Evolutionary conservation across 2,797 vertebrate species (phyloP).

Genomic region (Anguilla marmorata): DNA sequence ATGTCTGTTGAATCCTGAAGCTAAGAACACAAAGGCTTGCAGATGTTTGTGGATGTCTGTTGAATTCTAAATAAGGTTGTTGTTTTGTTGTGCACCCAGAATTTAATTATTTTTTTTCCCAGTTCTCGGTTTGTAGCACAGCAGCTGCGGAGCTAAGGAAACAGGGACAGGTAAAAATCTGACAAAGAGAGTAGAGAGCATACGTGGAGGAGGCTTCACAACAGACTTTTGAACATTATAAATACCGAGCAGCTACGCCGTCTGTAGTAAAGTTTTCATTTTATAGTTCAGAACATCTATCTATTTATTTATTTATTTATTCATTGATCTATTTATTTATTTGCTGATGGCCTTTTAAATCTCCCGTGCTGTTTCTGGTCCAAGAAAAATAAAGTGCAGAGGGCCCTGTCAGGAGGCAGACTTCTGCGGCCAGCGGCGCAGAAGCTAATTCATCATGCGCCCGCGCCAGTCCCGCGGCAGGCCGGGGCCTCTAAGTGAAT

Average conservation of each 20-base stretch:
- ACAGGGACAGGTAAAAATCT: not conserved
- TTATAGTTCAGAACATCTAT: not conserved
- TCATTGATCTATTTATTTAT: not conserved
- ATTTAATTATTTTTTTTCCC: not conserved
- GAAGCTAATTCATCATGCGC: not conserved
- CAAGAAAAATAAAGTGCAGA: not conserved
- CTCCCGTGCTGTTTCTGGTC: not conserved
- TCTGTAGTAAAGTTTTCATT: not conserved
- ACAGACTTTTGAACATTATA: not conserved
- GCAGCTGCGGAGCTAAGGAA: not conserved
- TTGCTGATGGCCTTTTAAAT: not conserved
- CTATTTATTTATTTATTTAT: not conserved
- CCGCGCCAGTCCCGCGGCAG: not conserved
- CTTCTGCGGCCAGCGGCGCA: not conserved
- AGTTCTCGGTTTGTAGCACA: not conserved
- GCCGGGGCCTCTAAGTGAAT: conserved; percentile 55
- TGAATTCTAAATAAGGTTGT: not conserved
- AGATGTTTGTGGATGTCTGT: not conserved
- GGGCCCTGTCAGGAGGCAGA: not conserved
- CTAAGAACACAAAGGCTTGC: not conserved
- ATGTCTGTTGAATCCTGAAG: not conserved
- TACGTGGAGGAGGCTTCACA: not conserved
- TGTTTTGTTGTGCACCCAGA: conserved; percentile 5
- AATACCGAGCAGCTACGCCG: not conserved
- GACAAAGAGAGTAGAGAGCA: not conserved